phyloP scores from a whole-genome alignment of 2,888 invertebrate genomes.

The Oasisia sp. region DNA sequence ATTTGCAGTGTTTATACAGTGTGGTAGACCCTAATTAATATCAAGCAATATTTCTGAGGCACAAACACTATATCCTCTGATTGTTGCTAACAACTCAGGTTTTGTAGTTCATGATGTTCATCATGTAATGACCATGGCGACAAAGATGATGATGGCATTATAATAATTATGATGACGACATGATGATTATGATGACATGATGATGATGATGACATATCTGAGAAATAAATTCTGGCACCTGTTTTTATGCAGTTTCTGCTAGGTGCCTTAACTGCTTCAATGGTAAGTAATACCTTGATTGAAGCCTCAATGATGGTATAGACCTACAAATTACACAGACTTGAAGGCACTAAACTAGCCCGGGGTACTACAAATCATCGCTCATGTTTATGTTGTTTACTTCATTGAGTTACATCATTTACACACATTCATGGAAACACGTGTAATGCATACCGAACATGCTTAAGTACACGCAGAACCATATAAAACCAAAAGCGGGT shows the following conservation, averaged over 20 bases:
- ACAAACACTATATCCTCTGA: not conserved
- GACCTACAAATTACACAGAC: not conserved
- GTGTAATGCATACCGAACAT: not conserved
- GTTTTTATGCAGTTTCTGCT: not conserved
- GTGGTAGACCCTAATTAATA: not conserved
- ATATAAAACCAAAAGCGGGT: not conserved
- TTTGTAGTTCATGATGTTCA: not conserved
- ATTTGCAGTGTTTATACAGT: not conserved
- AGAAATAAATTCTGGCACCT: not conserved
- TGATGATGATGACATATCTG: not conserved
- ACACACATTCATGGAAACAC: not conserved
- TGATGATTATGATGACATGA: not conserved
- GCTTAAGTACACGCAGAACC: not conserved
- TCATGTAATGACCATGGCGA: not conserved
- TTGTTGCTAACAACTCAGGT: not conserved
- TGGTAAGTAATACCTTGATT: not conserved
- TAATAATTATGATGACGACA: not conserved
- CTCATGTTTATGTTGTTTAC: not conserved
- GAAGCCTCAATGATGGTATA: not conserved
- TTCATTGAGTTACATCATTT: not conserved
- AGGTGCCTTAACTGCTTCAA: not conserved
- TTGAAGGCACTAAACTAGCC: not conserved
- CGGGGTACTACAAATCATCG: not conserved
- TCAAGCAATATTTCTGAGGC: not conserved
- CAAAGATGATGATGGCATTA: not conserved